Evolutionary conservation across 2,888 invertebrate species (phyloP), one percentile per base, ranked within the genome.

Genomic region (Elegia similella): DNA sequence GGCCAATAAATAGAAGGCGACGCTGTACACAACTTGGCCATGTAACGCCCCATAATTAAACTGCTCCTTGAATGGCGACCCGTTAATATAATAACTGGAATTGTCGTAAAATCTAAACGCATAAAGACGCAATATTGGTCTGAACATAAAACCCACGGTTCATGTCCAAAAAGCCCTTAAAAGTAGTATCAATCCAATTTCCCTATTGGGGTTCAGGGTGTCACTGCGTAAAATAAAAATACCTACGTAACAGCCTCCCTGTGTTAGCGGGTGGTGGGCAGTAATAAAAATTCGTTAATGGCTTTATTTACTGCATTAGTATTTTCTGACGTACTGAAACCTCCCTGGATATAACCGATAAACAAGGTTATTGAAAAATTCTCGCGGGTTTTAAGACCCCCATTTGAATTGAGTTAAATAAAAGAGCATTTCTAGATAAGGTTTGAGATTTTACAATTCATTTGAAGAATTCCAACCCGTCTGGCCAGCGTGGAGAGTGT

Each of bases 101-200:
- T 73, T 73, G 72, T 78, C 82, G 74, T 84, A 80, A 84, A 83
- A 66, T 70, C 80, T 79, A 75, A 79, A 81, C 78, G 70, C 73
- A 80, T 84, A 84, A 83, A 84, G 79, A 76, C 75, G 75, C 80
- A 84, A 86, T 86, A 87, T 84, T 84, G 87, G 78, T 75, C 74
- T 68, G 78, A 70, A 73, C 80, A 80, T 88, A 86, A 87, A 82
- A 86, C 78, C 76, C 64, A 75, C 78, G 73, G 82, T 85, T 84
- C 83, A 80, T 84, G 81, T 82, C 86, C 80, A 82, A 89, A 86
- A 86, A 85, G 80, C 82, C 82, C 80, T 88, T 84, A 87, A 87
- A 89, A 86, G 82, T 86, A 87, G 85, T 86, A 88, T 84, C 86
- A 86, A 86, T 88, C 87, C 89, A 89, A 89, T 89, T 89, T 89